Base-by-base conservation (phyloP, 2,797 vertebrate genomes). In the Microctenopoma stevenorrisi region DNA sequence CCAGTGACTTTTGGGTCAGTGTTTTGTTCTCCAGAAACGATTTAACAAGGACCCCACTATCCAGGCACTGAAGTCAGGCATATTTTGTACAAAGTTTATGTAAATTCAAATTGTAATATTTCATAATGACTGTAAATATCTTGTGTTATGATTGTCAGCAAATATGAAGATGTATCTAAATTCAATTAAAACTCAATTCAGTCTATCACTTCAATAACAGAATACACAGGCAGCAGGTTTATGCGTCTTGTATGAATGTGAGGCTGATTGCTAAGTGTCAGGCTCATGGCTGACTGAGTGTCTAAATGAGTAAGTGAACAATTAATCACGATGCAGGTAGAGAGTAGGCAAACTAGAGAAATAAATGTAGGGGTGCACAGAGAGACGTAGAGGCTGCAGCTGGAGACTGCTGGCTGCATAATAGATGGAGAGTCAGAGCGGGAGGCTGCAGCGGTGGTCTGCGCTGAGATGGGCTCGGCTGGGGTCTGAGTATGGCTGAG, bases 101-200 rank as follows among this genome's bases (percentile, higher is more conserved):
- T 95, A 95, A 93, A 95, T 94, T 93, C 90, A 90, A 94, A 92
- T 94, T 93, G 91, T 93, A 93, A 94, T 93, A 94, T 94, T 94
- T 95, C 93, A 95, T 94, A 94, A 93, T 91, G 90, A 94, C 87
- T 95, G 93, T 94, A 95, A 91, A 95, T 94, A 93, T 90, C 81
- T 94, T 95, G 93, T 95, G 93, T 93, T 93, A 94, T 93, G 93
- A 94, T 93, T 94, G 94, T 95, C 92, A 90, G 89, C 92, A 92
- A 94, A 90, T 93, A 94, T 91, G 90, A 93, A 93, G 90, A 94
- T 94, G 93, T 95, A 95, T 94, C 93, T 94, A 93, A 94, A 94
- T 94, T 92, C 86, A 94, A 94, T 94, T 95, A 95, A 95, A 94
- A 92, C 88, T 92, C 79, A 85, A 92, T 89, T 90, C 89, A 93